These are phyloP conservation scores for Poecilia gillii DNA, from an alignment of 2,797 vertebrate genomes.

Conservation along the genomic window DNA sequence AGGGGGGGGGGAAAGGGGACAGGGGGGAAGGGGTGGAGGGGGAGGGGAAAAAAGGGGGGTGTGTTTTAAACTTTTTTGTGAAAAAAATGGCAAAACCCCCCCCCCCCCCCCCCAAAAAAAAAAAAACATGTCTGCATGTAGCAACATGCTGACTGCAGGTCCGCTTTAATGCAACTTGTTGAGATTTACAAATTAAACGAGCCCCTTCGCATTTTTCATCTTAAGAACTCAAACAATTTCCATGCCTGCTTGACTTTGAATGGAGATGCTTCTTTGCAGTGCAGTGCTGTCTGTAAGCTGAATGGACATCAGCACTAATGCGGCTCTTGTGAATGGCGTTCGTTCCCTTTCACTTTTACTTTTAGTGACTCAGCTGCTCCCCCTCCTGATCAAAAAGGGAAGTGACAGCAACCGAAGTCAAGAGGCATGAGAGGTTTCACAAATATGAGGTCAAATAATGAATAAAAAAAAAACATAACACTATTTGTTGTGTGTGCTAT, in stretches of 20 bases:
- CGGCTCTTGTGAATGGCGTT: constrained; percentile 53
- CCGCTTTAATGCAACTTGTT: background rate
- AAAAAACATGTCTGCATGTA: background rate
- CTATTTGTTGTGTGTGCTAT: background rate
- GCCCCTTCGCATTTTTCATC: background rate
- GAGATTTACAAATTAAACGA: background rate
- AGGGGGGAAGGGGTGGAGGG: no score
- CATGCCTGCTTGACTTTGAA: constrained; percentile 36
- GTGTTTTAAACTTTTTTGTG: no score
- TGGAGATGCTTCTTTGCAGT: constrained; percentile 29
- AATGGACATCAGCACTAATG: constrained; percentile 44
- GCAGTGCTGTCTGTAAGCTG: constrained; percentile 34
- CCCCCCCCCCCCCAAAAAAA: no score
- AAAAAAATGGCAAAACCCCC: no score
- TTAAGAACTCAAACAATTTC: background rate
- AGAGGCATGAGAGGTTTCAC: background rate
- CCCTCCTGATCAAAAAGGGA: constrained; percentile 13
- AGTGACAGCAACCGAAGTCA: background rate
- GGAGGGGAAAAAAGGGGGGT: no score
- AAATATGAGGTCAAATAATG: background rate
- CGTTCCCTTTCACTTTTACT: background rate
- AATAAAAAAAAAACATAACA: background rate
- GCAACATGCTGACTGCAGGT: background rate
- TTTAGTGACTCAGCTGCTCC: constrained; percentile 33
- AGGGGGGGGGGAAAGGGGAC: no score